Base-by-base conservation (phyloP, 2,797 vertebrate genomes). In the Hydrocynus forskahlii region DNA sequence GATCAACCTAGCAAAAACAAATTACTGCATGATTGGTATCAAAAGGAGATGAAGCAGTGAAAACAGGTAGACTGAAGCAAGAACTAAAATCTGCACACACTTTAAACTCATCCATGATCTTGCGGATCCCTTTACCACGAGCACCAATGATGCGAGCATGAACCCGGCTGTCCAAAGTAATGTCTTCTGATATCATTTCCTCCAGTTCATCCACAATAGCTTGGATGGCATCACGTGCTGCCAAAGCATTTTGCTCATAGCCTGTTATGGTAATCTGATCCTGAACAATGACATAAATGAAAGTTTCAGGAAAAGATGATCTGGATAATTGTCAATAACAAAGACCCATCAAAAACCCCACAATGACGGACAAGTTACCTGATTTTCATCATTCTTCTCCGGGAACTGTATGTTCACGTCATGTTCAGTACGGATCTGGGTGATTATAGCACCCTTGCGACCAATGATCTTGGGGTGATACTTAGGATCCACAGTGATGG, bases 101-200 rank as follows among this genome's bases (percentile, higher is more conserved):
- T 95, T 98, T 99, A 92, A 98, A 99, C 81, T 99, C 98, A 40
- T 99, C 98, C 98, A 99, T 99, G 92, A 99, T 97, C 88, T 96
- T 99, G 82, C 97, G 97, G 89, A 99, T 97, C 88, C 97, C 97
- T 90, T 99, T 99, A 75, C 98, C 98, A 0, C 97, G 96, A 16
- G 95, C 97, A 0, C 98, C 98, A 0, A 99, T 99, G 82, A 99
- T 97, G 83, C 98, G 97, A 1, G 98, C 97, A 0, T 99, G 98
- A 52, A 99, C 97, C 5, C 95, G 96, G 91, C 96, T 96, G 92
- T 99, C 97, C 87, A 99, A 92, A 0, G 94, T 96, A 84, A 99
- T 96, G 6, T 98, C 96, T 91, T 99, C 97, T 0, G 96, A 97
- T 25, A 99, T 95, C 98, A 98, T 98, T 89, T 99, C 97, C 84